phyloP scores from a whole-genome alignment of 2,113 vertebrate genomes.

The Phodopus roborovskii region DNA sequence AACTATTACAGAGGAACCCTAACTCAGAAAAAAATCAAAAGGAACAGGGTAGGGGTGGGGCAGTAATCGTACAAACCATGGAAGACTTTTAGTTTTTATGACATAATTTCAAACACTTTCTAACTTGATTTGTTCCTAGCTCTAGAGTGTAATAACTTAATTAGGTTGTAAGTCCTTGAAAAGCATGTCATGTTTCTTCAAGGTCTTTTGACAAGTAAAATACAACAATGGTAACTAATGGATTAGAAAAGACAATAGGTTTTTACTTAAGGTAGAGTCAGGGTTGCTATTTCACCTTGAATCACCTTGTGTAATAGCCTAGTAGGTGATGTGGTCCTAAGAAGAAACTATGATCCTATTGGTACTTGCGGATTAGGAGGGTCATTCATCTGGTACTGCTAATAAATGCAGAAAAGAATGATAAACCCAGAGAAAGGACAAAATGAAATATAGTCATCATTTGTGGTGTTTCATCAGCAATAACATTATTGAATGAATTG shows the following conservation, averaged over 20 bases:
- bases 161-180: conserved; percentile 10
- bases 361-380: not conserved
- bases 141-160: not conserved
- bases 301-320: not conserved
- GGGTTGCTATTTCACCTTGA: not conserved
- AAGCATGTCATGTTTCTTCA: not conserved
- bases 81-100: not conserved
- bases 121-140: not conserved
- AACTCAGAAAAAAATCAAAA: too few species aligned
- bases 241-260: not conserved
- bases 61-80: not conserved
- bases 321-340: not conserved
- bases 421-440: not conserved
- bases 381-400: not conserved
- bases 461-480: not conserved
- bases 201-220: not conserved
- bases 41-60: too few species aligned
- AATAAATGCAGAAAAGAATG: not conserved
- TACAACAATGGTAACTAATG: not conserved
- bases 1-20: too few species aligned
- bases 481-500: not conserved
- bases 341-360: not conserved
- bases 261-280: not conserved
- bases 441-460: not conserved
- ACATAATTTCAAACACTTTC: not conserved